Evolutionary conservation across 2,797 vertebrate genomes (phyloP).

Genomic region (Syndactyla subalaris): DNA sequence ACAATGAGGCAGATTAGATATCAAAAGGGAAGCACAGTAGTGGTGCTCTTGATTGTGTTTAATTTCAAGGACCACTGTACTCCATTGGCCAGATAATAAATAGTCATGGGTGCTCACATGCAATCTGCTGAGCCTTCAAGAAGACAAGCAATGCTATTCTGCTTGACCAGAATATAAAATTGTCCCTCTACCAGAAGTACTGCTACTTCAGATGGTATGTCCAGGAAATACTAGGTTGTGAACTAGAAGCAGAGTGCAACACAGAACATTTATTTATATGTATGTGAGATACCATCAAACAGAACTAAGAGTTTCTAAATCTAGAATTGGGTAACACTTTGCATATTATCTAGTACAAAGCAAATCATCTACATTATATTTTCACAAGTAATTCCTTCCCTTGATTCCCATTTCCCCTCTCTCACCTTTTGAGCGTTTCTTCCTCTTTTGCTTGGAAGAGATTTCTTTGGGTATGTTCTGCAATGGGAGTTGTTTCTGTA

Average conservation of each 20-base stretch:
- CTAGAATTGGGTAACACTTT: neutral
- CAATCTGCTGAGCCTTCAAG: neutral
- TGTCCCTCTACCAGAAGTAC: neutral
- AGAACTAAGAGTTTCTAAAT: neutral
- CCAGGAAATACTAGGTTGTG: neutral
- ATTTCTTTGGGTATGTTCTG: neutral
- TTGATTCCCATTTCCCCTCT: neutral
- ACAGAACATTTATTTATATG: neutral
- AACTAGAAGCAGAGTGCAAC: neutral
- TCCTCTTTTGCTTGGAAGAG: neutral
- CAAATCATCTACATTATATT: neutral
- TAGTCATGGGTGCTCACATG: neutral
- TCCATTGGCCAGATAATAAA: neutral
- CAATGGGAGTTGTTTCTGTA: neutral
- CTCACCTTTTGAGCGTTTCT: conserved; percentile 23
- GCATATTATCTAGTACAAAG: neutral
- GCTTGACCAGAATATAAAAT: neutral
- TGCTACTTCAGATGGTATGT: neutral
- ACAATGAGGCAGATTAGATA: neutral
- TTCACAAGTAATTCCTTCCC: neutral
- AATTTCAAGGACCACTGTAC: neutral
- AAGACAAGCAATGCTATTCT: neutral
- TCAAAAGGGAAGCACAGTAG: neutral
- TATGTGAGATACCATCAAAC: neutral
- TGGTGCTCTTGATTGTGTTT: neutral